Conservation (phyloP, 2,113 vertebrate species). For the Ibidorhyncha struthersii region DNA sequence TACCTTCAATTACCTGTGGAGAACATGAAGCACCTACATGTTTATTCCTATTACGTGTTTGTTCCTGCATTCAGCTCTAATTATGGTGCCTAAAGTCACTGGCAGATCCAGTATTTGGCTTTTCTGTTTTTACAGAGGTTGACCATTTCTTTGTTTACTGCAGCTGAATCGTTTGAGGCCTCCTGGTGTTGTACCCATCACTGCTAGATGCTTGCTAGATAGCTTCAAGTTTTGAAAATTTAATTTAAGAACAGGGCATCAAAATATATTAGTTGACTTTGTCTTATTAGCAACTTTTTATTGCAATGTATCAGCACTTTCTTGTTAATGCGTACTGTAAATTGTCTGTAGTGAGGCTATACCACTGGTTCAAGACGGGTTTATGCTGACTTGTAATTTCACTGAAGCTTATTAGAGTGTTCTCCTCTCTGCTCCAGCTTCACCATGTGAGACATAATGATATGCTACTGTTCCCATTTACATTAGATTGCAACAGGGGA, state of each 20-base stretch:
- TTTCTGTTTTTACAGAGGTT: not conserved
- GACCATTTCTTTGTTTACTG: not conserved
- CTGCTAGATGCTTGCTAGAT: not conserved
- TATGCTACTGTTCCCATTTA: not conserved
- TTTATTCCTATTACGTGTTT: not conserved
- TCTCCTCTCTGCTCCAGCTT: not conserved
- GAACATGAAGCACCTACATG: not conserved
- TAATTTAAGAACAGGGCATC: not conserved
- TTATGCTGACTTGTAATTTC: not conserved
- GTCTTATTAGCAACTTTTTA: not conserved
- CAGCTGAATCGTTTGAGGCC: not conserved
- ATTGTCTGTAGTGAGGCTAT: not conserved
- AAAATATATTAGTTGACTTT: not conserved
- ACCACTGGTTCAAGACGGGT: not conserved
- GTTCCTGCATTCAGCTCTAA: not conserved
- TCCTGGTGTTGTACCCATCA: not conserved
- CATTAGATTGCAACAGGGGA: not conserved
- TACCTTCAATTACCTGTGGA: not conserved
- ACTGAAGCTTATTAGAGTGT: not conserved
- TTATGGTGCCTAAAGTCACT: not conserved
- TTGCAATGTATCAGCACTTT: constrained; percentile 21
- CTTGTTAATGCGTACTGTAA: not conserved
- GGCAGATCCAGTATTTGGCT: not conserved
- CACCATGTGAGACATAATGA: not conserved
- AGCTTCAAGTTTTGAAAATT: not conserved